These are phyloP conservation scores for Zosterops borbonicus DNA, from an alignment of 2,113 vertebrate species.

Conservation along the genomic window DNA sequence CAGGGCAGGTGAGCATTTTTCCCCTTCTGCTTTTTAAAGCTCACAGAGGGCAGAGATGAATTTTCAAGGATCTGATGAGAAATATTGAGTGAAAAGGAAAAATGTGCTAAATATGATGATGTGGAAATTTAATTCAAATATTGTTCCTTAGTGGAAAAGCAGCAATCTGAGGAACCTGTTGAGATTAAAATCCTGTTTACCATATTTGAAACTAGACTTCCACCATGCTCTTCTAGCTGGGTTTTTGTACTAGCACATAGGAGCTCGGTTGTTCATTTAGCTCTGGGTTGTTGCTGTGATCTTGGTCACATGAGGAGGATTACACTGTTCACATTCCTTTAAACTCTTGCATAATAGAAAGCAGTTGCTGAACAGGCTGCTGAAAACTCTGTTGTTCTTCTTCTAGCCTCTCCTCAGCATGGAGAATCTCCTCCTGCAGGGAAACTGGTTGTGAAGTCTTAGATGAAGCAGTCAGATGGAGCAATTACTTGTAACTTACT, in stretches of 20 bases:
- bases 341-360: conserved; percentile 85
- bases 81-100: not conserved
- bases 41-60: not conserved
- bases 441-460: not conserved
- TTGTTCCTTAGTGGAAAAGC: not conserved
- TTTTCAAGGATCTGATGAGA: not conserved
- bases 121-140: conserved; percentile 6
- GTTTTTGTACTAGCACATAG: not conserved
- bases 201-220: not conserved
- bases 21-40: not conserved
- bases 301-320: conserved; percentile 30
- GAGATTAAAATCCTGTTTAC: not conserved
- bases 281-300: not conserved
- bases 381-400: conserved; percentile 74
- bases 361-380: conserved; percentile 77
- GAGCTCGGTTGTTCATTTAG: not conserved
- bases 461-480: not conserved
- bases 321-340: conserved; percentile 80
- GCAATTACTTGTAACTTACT: not conserved
- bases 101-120: not conserved
- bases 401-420: conserved; percentile 74
- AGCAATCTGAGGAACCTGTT: not conserved
- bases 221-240: not conserved
- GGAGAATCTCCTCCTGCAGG: conserved; percentile 72
- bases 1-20: not conserved